These are phyloP conservation scores for Cuniculus paca DNA, from an alignment of 2,797 vertebrate genomes.

Conservation along the genomic window DNA sequence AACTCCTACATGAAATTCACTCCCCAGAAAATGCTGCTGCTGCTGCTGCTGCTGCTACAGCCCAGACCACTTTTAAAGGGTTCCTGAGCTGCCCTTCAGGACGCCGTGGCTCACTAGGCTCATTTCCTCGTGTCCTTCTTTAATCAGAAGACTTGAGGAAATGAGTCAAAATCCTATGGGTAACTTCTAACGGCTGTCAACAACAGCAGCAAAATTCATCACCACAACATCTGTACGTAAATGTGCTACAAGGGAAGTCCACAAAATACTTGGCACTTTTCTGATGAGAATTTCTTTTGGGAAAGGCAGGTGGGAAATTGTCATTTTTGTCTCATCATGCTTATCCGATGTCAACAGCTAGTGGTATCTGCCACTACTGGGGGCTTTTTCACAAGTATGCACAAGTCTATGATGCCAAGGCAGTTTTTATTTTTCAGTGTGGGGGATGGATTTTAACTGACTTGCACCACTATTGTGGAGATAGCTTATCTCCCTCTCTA, in stretches of 20 bases:
- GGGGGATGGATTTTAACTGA: neutral
- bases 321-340: neutral
- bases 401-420: neutral
- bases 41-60: fast-evolving
- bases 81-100: conserved; percentile 48
- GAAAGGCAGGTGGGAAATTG: conserved; percentile 11
- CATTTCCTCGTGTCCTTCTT: conserved; percentile 88
- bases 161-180: conserved; percentile 91
- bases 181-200: conserved; percentile 84
- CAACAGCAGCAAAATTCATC: conserved; percentile 83
- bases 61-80: neutral
- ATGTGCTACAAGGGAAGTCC: conserved; percentile 64
- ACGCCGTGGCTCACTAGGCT: conserved; percentile 69
- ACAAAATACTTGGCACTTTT: conserved; percentile 69
- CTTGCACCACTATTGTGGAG: neutral
- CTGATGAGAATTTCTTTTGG: conserved; percentile 58
- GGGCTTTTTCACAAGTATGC: neutral
- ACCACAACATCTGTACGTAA: conserved; percentile 86
- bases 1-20: neutral
- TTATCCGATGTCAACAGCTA: neutral
- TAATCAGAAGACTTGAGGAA: conserved; percentile 89
- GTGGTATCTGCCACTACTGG: neutral
- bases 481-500: conserved; percentile 26
- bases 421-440: neutral
- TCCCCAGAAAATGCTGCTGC: neutral